These are phyloP conservation scores for Torymus auratus DNA, from an alignment of 2,888 invertebrate species.

Conservation along the genomic window DNA sequence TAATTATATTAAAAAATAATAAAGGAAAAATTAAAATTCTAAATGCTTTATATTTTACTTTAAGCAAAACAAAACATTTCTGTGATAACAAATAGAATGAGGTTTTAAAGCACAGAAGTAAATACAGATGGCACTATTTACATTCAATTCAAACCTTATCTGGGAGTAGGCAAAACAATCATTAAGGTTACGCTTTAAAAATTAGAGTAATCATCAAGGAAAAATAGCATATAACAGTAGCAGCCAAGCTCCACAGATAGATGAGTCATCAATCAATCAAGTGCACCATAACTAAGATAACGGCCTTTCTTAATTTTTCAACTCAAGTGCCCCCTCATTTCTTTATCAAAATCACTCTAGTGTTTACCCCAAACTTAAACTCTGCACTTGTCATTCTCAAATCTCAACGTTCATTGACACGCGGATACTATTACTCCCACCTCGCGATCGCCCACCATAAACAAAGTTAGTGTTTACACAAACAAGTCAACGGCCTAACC, in stretches of 20 bases:
- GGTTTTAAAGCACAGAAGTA: too few species aligned
- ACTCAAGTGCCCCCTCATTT: too few species aligned
- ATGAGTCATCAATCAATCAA: constrained; percentile 30
- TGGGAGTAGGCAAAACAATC: not conserved
- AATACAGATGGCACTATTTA: too few species aligned
- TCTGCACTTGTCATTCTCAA: too few species aligned
- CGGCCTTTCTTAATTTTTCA: not conserved
- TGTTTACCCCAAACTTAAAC: too few species aligned
- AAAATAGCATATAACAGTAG: not conserved
- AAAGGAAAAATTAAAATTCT: not conserved
- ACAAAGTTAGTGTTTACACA: too few species aligned
- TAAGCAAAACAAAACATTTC: too few species aligned
- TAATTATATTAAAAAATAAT: constrained; percentile 6
- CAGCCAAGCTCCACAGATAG: not conserved
- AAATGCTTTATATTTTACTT: not conserved
- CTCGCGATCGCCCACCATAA: too few species aligned
- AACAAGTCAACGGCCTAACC: too few species aligned
- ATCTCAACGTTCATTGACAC: too few species aligned
- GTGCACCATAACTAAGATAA: not conserved
- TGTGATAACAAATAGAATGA: too few species aligned
- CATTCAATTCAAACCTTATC: not conserved
- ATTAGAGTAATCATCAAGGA: not conserved
- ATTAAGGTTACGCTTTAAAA: not conserved
- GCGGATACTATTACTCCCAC: too few species aligned
- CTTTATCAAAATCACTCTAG: not conserved